Conservation (phyloP, 2,113 vertebrate species). For the Catharus fuscescens region DNA sequence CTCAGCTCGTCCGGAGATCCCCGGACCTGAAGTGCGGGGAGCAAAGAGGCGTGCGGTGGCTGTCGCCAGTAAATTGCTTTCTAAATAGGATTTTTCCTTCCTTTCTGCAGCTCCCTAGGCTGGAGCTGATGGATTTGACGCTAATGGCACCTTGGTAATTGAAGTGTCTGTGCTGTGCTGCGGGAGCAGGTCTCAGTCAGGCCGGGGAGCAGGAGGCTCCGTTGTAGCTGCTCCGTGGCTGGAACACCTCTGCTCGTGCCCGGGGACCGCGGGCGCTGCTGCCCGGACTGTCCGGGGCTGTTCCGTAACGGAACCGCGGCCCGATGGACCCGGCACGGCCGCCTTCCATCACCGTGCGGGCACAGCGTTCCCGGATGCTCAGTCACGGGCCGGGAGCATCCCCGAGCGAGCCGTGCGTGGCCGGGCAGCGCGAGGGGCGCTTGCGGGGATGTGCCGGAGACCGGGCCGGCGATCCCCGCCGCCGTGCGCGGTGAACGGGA, state of each 20-base stretch:
- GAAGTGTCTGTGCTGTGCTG: neutral
- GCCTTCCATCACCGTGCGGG: accelerated
- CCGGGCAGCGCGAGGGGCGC: neutral
- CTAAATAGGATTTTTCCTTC: neutral
- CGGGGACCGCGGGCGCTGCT: neutral
- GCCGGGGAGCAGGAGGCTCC: neutral
- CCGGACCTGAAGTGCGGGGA: neutral
- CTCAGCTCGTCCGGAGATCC: neutral
- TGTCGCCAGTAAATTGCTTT: neutral
- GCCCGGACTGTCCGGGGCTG: neutral
- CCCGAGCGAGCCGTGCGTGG: neutral
- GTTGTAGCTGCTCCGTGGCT: neutral
- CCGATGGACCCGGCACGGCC: neutral
- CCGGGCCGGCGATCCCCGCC: accelerated
- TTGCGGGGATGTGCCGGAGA: accelerated
- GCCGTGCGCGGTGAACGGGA: neutral
- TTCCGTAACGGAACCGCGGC: accelerated
- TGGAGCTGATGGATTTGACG: slow-evolving; percentile 14
- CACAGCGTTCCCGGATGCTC: neutral
- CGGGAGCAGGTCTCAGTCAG: neutral
- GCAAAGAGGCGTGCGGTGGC: neutral
- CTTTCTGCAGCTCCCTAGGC: neutral
- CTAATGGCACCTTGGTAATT: neutral
- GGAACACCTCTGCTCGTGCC: neutral
- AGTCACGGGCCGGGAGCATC: accelerated